Conservation (phyloP, 2,797 vertebrate species). For the Cottoperca gobio region DNA sequence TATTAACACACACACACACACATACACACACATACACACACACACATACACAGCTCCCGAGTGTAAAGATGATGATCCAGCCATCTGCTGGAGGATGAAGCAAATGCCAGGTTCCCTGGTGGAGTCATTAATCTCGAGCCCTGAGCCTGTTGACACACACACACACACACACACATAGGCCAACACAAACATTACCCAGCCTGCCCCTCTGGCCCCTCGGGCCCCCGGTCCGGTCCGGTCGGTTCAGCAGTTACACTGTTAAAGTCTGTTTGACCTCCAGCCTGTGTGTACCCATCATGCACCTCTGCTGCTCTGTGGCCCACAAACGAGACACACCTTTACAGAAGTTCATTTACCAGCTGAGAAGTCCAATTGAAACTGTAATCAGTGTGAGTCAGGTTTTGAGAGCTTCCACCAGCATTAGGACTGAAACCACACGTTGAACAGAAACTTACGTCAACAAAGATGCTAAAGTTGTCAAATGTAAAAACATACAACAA, state of each 20-base stretch:
- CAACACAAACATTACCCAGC: constrained; percentile 3
- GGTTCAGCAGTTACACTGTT: background rate
- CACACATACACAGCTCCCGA: background rate
- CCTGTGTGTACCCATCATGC: constrained; percentile 43
- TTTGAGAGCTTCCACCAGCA: background rate
- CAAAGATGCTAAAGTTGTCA: background rate
- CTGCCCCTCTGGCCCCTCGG: too few species aligned
- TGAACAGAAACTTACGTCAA: too few species aligned
- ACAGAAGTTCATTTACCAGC: background rate
- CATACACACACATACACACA: background rate
- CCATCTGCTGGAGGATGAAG: constrained; percentile 59
- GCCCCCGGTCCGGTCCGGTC: background rate
- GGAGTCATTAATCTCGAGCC: constrained; percentile 57
- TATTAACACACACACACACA: background rate
- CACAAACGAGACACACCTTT: background rate
- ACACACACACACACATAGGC: constrained; percentile 13
- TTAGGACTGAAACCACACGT: too few species aligned
- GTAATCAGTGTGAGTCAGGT: background rate
- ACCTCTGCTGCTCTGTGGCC: constrained; percentile 25
- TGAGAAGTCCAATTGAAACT: background rate
- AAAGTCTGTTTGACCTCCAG: constrained; percentile 14
- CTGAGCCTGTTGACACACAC: constrained; percentile 24
- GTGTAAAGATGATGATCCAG: constrained; percentile 43
- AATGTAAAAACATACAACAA: too few species aligned
- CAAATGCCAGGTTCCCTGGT: constrained; percentile 41